Evolutionary conservation across 2,888 invertebrate species (phyloP), one percentile per base, ranked within the genome.

Genomic region (Drosophila lutescens): DNA sequence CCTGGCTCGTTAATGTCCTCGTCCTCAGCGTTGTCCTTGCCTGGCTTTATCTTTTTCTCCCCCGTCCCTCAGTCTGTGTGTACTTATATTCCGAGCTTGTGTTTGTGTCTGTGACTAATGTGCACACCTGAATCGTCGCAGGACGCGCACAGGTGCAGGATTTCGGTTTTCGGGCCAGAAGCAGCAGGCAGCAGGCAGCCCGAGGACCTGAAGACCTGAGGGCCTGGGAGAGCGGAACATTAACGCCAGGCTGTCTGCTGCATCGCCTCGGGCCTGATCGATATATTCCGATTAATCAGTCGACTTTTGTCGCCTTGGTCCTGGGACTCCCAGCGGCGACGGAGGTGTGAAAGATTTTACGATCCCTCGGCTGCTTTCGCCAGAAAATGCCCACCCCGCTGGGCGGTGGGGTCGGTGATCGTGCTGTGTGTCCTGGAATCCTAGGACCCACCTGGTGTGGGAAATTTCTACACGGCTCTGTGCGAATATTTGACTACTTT

Each of bases 261-360:
- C 56, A 75, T 55, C 46, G 65, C 69, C 55, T 53, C 51, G 65
- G 53, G 46, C 51, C 76, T 86, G 88, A 88, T 85, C 84, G 86
- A 85, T 83, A 88, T 80, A 77, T 78, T 76, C 76, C 88, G 86
- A 85, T 85, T 85, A 85, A 85, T 85, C 84, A 88, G 79, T 59
- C 61, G 59, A 88, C 74, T 78, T 88, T 78, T 84, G 88, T 88
- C 88, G 87, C 77, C 67, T 62, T n/a, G 30, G 20, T 41, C 53
- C 69, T 46, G 8, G 43, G 71, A 47, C 85, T 62, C 30, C 83
- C 81, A 73, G 88, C 77, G 12, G 88, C 34, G 85, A 51, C 54
- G 54, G 71, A 86, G 88, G 83, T 84, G 88, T 84, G 85, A 84
- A 86, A 58, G 80, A 67, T 78, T 80, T 78, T 75, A 86, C 86